Base-by-base conservation (phyloP, 2,113 vertebrate species). In the Martes martes region DNA sequence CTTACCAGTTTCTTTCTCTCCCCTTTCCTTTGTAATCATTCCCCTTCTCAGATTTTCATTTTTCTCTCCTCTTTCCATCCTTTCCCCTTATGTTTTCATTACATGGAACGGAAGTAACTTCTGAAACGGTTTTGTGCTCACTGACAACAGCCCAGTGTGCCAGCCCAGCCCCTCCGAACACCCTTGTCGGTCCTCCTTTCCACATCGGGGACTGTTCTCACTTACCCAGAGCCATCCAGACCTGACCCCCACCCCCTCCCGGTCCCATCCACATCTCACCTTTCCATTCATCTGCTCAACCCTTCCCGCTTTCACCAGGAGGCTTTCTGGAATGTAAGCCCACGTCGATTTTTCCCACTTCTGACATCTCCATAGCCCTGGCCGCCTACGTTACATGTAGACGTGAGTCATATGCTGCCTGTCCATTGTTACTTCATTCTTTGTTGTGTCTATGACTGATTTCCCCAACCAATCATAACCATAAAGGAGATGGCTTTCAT, bases 131-230 rank as follows among this genome's bases (percentile, higher is more conserved):
- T 82, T 31, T 59, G 80, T 36, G 26, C 47, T 57, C 47, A 24
- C 21, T 15, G 83, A 45, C 3, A 2, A 55, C 36, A 73, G 33
- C 11, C 69, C 1, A 0, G 78, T 2, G 36, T 19, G 19, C 33
- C 47, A 15, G 33, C 8, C n/a, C 28, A n/a, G 79, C 13, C 42
- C 74, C 9, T 0, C 0, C 1, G 7, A 16, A 26, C 13, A 0
- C 6, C 4, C 11, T 21, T 7, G 1, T 4, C 33, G 50, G 15
- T 16, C 52, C 39, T 24, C 16, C n/a, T 0, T 7, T 39, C 69
- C 0, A 36, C 8, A 0, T 15, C 0, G 0, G 6, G 0, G 9
- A 23, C 6, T 1, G 0, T 18, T n/a, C 24, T 88, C 28, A 3
- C 4, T 73, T 3, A 11, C 47, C 84, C 55, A 52, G n/a, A 42